A percentile compares a stretch with the other conserved stretches of the same genome.
Evolutionary conservation across 1,140 invertebrate genomes (phyloP).

Genomic region (Drosophila pandora): DNA sequence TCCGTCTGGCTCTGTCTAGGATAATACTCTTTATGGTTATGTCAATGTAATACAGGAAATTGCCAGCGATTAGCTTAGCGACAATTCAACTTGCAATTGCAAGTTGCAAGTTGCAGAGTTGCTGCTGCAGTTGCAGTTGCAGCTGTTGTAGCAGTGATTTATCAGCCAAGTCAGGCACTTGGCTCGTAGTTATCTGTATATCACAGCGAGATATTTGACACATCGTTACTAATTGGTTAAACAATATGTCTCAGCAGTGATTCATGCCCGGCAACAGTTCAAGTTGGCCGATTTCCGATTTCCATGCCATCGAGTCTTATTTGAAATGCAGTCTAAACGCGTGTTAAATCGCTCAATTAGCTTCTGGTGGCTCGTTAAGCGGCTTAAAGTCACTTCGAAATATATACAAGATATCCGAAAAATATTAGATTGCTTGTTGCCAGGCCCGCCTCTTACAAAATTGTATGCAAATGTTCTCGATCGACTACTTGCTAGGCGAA

Average conservation of each 20-base stretch:
- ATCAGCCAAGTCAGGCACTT: conserved; percentile 34
- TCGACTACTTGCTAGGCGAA: conserved; percentile 48
- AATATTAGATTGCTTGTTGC: conserved; percentile 9
- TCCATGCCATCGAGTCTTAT: background rate
- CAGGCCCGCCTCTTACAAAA: conserved; percentile 42
- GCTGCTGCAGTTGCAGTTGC: conserved; percentile 49
- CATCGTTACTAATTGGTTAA: conserved; percentile 74
- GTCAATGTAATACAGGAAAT: conserved; percentile 56
- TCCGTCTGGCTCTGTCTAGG: conserved; percentile 6
- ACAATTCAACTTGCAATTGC: conserved; percentile 45
- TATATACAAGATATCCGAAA: background rate
- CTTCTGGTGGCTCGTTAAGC: conserved; percentile 18
- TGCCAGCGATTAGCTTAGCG: conserved; percentile 56
- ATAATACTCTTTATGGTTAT: conserved; percentile 55
- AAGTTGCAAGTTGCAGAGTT: conserved; percentile 6
- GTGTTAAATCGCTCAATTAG: conserved; percentile 44
- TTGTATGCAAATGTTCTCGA: conserved; percentile 62
- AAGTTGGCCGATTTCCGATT: conserved; percentile 1
- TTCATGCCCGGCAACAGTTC: conserved; percentile 23
- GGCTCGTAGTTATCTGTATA: conserved; percentile 44
- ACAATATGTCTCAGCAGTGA: conserved; percentile 67
- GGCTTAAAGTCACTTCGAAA: conserved; percentile 6
- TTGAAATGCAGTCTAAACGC: background rate
- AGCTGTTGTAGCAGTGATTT: conserved; percentile 41
- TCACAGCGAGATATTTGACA: conserved; percentile 64